Evolutionary conservation across 2,113 vertebrate species (phyloP), one percentile per base, ranked within the genome.

Genomic region (Phasianus colchicus): DNA sequence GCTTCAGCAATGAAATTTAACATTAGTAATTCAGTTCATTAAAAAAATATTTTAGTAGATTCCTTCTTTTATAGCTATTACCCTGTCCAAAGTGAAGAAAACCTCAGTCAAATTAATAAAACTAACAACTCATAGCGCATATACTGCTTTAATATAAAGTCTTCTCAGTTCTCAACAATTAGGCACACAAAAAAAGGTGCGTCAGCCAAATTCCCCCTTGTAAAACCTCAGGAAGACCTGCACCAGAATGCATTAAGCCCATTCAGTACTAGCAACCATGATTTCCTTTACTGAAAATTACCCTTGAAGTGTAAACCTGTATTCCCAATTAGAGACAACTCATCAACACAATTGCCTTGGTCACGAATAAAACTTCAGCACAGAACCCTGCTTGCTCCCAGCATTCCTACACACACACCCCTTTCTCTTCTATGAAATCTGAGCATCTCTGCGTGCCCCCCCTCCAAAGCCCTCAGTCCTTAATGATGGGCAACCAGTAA

Each of bases 11-110:
- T 91, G 91, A 92, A 93, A 95, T 91, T 89, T 63, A 85, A 82
- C 83, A 84, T 96, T 77, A 89, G 82, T 85, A 91, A 91, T 95
- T 92, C 87, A 83, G 85, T 91, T 93, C 92, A 95, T 96, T 96
- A 95, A 91, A 92, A 94, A 91, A 47, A 24, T 93, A 86, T 95
- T 95, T 93, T 78, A 93, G 91, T 67, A 79, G 79, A 47, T 83
- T 95, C 55, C 89, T 85, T 89, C 90, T 94, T 92, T 95, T 81
- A 95, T 86, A 94, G 92, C 80, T 86, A 94, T 93, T 95, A 83
- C 74, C 52, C 69, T 78, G 70, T 48, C 88, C 77, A 71, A 89
- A 79, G 72, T 70, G 87, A 96, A 89, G 87, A 89, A 95, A 95
- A 73, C 66, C 60, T 85, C 82, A 77, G 91, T 92, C 64, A 92